Base-by-base conservation (phyloP, 2,888 invertebrate species). In the Orthosia gothica region DNA sequence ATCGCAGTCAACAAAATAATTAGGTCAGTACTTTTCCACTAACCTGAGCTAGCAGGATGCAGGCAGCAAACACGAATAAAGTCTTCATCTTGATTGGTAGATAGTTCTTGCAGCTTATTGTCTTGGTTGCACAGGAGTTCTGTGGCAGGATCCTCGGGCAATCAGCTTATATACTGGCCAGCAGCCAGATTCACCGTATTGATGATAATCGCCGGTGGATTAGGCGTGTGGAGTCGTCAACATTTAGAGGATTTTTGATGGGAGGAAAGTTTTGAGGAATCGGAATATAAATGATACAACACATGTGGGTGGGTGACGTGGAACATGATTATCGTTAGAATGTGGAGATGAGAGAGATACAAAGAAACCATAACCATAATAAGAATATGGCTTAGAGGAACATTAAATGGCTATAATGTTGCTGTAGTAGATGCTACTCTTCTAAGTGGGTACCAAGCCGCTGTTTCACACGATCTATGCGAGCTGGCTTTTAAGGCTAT, bases 11-110 rank as follows among this genome's bases (percentile, higher is more conserved):
- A 45, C 2, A 20, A 55, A 75, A 74, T 16, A 74, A 75, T 66
- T 66, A 66, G 49, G 49, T 66, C 20, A 62, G 58, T 18, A 49
- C 4, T 5, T 20, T 13, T 62, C 11, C 26, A 81, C 92, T 92
- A 74, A 96, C 96, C 94, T 95, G 95, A 69, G 92, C 96, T 64
- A 92, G 87, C 57, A 96, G 92, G 32, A 96, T 79, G 91, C 95
- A 96, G 76, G 94, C 90, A 49, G 94, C 95, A 63, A 96, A 84
- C 11, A 96, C 93, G 12, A 96, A 47, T 55, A 96, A 90, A 76
- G 91, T 87, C 94, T 96, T 97, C 96, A 97, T 96, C 84, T 79
- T 93, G 88, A 45, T 70, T 74, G 49, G 50, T 74, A 13, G 65
- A 49, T 47, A 20, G 26, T 58, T 66, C 70, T 72, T 32, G 61